Base-by-base conservation (phyloP, 2,113 vertebrate genomes). In the Pteruthius melanotis region DNA sequence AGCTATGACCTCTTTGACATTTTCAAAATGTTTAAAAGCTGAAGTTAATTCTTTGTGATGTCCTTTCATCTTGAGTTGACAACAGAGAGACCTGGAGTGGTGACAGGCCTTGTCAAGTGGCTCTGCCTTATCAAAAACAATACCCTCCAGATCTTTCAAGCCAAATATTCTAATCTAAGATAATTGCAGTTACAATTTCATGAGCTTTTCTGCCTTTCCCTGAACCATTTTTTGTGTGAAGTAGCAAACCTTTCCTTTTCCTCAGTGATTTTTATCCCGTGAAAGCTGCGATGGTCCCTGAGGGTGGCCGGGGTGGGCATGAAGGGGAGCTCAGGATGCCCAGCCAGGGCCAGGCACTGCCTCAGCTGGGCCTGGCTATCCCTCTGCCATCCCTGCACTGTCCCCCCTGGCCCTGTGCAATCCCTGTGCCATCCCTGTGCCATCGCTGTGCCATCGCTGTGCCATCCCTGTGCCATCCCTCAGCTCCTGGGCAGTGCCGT, bases 1-100 rank as follows among this genome's bases (percentile, higher is more conserved):
- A 93, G 97, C 95, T 94, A 75, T 94, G 97, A 98, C 98, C 98
- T 97, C 91, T 71, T 74, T 98, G 98, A 97, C 98, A 98, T 98
- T 98, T 98, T 97, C 97, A 94, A 98, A 98, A 98, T 97, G 97
- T 98, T 98, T 98, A 97, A 97, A 97, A 97, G 95, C 97, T 98
- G 98, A 98, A 97, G 97, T 97, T 98, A 98, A 98, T 98, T 96
- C 97, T 95, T 98, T 92, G 90, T 97, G 98, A 98, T 97, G 97
- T 97, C 94, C 96, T 98, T 98, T 98, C 97, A 97, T 98, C 96
- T 97, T 95, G 79, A 71, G 87, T 96, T 98, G 98, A 97, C 98
- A 97, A 96, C 94, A 76, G 97, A 95, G 91, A 96, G 94, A 94
- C 96, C 95, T 89, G 64, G 93, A 97, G 97, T 97, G 97, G 97